Evolutionary conservation across 2,888 invertebrate genomes (phyloP).

Genomic region (Cephonodes hylas): DNA sequence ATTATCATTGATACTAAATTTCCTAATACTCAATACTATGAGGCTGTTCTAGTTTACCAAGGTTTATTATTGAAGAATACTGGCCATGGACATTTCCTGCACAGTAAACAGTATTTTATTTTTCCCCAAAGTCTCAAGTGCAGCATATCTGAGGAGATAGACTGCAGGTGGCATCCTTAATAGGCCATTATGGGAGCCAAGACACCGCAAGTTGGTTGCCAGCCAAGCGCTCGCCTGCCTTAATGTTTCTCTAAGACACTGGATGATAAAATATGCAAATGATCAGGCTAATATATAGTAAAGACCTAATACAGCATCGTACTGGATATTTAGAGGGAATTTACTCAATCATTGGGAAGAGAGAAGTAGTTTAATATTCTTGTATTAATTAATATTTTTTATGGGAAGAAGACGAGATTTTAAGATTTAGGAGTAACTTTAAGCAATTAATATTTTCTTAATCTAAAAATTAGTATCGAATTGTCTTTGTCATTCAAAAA

Average conservation of each 20-base stretch:
- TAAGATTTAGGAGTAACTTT: too few relatives aligned
- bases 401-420: too few relatives aligned
- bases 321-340: background rate
- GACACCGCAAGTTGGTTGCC: conserved; percentile 21
- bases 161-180: conserved; percentile 9
- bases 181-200: conserved; percentile 14
- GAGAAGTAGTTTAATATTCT: too few relatives aligned
- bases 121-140: background rate
- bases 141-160: conserved; percentile 2
- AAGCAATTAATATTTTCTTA: too few relatives aligned
- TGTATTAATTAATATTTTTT: too few relatives aligned
- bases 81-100: background rate
- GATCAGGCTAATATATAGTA: background rate
- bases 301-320: background rate
- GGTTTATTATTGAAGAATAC: too few relatives aligned
- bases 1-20: too few relatives aligned
- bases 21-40: too few relatives aligned
- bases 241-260: conserved; percentile 19
- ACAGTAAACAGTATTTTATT: background rate
- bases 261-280: conserved; percentile 7
- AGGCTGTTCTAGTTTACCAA: too few relatives aligned
- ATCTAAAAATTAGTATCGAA: too few relatives aligned
- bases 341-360: background rate
- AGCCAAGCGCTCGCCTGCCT: conserved; percentile 17
- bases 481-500: too few relatives aligned